Evolutionary conservation across 1,140 invertebrate species (phyloP).

Genomic region (Daktulosphaira vitifoliae): DNA sequence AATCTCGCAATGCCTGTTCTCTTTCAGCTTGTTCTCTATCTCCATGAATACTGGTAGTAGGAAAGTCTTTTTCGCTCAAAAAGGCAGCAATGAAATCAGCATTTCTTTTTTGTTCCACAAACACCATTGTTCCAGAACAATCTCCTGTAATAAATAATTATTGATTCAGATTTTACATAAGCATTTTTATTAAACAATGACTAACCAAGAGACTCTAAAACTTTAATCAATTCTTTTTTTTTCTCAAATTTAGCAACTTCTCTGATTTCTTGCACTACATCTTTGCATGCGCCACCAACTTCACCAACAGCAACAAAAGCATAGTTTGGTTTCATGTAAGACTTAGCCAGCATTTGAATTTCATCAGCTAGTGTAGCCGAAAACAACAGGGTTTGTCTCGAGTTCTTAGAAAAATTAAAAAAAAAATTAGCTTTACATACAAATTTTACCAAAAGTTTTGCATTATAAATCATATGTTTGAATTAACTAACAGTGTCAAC

Average conservation of each 20-base stretch:
- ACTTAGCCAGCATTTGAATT: slow-evolving; percentile 81
- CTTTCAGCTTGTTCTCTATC: slow-evolving; percentile 82
- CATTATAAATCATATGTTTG: slow-evolving; percentile 47
- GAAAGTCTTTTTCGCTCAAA: slow-evolving; percentile 75
- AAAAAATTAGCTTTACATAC: no score
- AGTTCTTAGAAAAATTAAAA: neutral
- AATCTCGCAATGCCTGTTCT: slow-evolving; percentile 52
- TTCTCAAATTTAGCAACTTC: slow-evolving; percentile 52
- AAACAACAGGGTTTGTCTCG: slow-evolving; percentile 84
- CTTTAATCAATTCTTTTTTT: slow-evolving; percentile 66
- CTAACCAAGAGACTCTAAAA: slow-evolving; percentile 54
- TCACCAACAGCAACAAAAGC: slow-evolving; percentile 96
- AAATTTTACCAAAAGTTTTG: slow-evolving; percentile 35
- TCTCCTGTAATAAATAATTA: neutral
- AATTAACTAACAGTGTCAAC: neutral
- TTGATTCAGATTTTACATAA: neutral
- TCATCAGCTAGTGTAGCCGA: slow-evolving; percentile 98
- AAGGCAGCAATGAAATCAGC: slow-evolving; percentile 88
- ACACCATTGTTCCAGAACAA: slow-evolving; percentile 69
- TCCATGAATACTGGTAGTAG: slow-evolving; percentile 66
- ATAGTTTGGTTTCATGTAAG: slow-evolving; percentile 86
- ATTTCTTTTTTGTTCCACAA: slow-evolving; percentile 94
- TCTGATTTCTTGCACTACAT: slow-evolving; percentile 76
- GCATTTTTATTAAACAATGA: no score
- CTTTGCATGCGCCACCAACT: slow-evolving; percentile 82